Evolutionary conservation across 2,888 invertebrate species (phyloP).

Genomic region (Mechanitis mazaeus): DNA sequence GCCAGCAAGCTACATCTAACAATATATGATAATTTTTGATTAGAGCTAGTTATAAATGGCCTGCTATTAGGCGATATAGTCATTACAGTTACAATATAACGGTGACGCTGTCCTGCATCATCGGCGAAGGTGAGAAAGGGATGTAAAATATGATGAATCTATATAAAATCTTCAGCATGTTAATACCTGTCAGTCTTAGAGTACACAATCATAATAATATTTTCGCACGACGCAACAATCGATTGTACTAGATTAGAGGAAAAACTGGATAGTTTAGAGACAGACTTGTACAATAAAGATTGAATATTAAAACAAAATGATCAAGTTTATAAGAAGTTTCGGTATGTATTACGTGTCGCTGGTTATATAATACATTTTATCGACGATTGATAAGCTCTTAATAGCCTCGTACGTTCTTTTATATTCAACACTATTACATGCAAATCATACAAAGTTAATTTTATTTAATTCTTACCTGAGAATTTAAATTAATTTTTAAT

Average conservation of each 20-base stretch:
- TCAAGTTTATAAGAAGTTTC: too few species aligned
- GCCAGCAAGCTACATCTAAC: conserved; percentile 43
- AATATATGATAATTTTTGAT: conserved; percentile 36
- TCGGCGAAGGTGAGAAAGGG: background rate
- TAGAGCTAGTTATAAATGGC: conserved; percentile 41
- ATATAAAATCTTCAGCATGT: too few species aligned
- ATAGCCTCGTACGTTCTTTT: conserved; percentile 12
- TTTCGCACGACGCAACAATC: background rate
- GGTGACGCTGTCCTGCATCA: conserved; percentile 27
- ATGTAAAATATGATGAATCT: background rate
- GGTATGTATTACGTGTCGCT: too few species aligned
- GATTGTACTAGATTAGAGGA: too few species aligned
- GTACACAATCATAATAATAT: background rate
- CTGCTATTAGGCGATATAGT: conserved; percentile 44
- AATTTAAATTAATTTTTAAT: background rate
- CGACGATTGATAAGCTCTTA: conserved; percentile 13
- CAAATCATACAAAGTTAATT: too few species aligned
- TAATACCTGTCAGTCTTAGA: background rate
- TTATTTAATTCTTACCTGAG: conserved; percentile 6
- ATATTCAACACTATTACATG: background rate
- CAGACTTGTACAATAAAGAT: too few species aligned
- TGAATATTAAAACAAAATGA: too few species aligned
- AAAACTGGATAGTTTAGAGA: too few species aligned
- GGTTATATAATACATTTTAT: conserved; percentile 10
- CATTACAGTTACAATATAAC: conserved; percentile 34